phyloP scores from a whole-genome alignment of 30 jellyfish, hydroid and myxozoan species.

The Turritopsis dohrnii region DNA sequence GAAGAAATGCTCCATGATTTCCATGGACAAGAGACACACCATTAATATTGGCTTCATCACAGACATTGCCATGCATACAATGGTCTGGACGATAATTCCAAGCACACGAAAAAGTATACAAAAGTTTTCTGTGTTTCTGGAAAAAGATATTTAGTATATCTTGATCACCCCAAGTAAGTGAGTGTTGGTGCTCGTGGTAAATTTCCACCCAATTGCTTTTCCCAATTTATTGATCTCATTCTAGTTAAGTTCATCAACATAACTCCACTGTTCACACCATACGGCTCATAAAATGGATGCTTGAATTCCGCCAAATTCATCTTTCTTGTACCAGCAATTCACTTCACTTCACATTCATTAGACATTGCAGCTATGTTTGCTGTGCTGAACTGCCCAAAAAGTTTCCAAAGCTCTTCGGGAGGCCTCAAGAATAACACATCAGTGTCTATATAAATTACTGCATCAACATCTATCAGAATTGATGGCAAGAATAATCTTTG shows the following conservation, averaged over 20 bases:
- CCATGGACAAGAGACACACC: slow-evolving; percentile 89
- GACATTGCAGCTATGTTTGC: slow-evolving; percentile 73
- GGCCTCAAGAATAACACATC: slow-evolving; percentile 79
- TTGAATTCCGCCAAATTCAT: not conserved
- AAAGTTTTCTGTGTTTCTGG: slow-evolving; percentile 58
- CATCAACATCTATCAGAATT: slow-evolving; percentile 50
- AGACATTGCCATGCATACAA: slow-evolving; percentile 77
- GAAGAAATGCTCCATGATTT: slow-evolving; percentile 58
- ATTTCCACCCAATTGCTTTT: slow-evolving; percentile 44
- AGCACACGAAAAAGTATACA: slow-evolving; percentile 61
- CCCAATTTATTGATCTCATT: slow-evolving; percentile 62
- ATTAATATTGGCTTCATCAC: slow-evolving; percentile 44
- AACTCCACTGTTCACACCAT: slow-evolving; percentile 84
- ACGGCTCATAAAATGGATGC: slow-evolving; percentile 61
- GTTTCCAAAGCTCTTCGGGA: slow-evolving; percentile 71
- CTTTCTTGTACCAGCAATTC: slow-evolving; percentile 71
- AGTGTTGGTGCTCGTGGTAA: slow-evolving; percentile 36
- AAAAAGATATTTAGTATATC: slow-evolving; percentile 65
- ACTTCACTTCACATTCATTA: slow-evolving; percentile 69
- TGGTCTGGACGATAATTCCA: slow-evolving; percentile 94
- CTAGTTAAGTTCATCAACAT: slow-evolving; percentile 89
- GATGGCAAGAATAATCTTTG: slow-evolving; percentile 77
- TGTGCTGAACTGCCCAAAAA: slow-evolving; percentile 38
- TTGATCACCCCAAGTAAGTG: slow-evolving; percentile 86
- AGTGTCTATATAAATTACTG: slow-evolving; percentile 84